phyloP scores from a whole-genome alignment of 2,113 vertebrate genomes.

The Parotia lawesii region DNA sequence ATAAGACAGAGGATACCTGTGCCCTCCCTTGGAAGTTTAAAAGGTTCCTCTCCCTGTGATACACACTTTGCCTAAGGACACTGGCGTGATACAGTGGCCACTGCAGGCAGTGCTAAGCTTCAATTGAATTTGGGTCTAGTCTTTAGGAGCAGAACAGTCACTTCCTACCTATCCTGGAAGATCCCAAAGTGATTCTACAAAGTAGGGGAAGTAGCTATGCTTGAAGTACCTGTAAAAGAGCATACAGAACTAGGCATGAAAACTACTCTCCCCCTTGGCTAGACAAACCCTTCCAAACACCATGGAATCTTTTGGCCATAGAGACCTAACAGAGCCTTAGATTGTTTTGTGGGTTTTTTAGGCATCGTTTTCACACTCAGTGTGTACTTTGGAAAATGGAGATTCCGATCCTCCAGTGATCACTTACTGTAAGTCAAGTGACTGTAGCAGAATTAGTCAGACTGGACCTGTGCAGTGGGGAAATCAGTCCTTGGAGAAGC shows the following conservation, averaged over 20 bases:
- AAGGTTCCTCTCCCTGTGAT: neutral
- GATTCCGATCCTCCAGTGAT: neutral
- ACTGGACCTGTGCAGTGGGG: neutral
- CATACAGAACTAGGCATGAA: neutral
- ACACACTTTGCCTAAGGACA: neutral
- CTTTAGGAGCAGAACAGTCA: neutral
- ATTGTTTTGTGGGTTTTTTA: neutral
- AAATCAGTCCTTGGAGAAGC: neutral
- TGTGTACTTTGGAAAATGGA: neutral
- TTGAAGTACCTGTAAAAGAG: neutral
- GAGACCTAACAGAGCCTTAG: neutral
- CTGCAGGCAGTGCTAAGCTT: neutral
- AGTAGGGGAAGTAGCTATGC: neutral
- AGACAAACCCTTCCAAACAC: neutral
- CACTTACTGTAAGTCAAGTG: neutral
- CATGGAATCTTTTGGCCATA: neutral
- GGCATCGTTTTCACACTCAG: neutral
- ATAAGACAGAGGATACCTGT: neutral
- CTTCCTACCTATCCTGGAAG: neutral
- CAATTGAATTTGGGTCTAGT: neutral
- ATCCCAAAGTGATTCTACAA: neutral
- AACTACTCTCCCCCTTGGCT: neutral
- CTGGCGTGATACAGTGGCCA: rapidly evolving
- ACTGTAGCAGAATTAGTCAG: neutral
- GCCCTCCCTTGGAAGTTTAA: neutral